Conservation (phyloP, 2,888 invertebrate species). For the Embidobia sp. region DNA sequence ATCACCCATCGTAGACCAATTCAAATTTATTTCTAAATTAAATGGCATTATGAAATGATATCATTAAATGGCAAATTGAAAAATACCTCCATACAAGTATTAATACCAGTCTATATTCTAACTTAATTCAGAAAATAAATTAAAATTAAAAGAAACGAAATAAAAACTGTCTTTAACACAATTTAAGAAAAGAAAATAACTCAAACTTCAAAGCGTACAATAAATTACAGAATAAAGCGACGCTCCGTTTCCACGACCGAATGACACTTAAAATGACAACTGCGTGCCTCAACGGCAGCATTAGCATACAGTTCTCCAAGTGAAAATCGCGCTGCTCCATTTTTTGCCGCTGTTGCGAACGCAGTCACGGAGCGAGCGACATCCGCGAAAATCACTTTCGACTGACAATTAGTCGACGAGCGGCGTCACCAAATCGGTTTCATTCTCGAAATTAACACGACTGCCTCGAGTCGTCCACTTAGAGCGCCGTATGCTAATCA, state of each 20-base stretch:
- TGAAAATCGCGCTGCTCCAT: conserved; percentile 40
- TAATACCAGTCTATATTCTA: too few relatives aligned
- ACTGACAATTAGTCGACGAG: conserved; percentile 27
- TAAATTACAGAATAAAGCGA: neutral
- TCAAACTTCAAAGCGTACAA: too few relatives aligned
- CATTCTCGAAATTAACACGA: conserved; percentile 6
- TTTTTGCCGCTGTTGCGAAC: conserved; percentile 24
- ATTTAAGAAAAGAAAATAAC: too few relatives aligned
- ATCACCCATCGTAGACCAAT: too few relatives aligned
- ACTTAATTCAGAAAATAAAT: too few relatives aligned
- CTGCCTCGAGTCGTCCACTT: neutral
- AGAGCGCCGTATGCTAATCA: conserved; percentile 9
- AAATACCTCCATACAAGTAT: too few relatives aligned
- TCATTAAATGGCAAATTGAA: too few relatives aligned
- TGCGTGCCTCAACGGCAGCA: conserved; percentile 7
- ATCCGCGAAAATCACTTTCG: conserved; percentile 29
- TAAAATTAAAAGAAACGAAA: too few relatives aligned
- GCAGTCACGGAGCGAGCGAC: conserved; percentile 25
- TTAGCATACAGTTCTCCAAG: too few relatives aligned
- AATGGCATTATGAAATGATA: too few relatives aligned
- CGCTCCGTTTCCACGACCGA: neutral
- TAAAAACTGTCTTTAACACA: too few relatives aligned
- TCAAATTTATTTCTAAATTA: too few relatives aligned
- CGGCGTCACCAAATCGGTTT: conserved; percentile 9
- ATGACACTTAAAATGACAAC: conserved; percentile 6